Evolutionary conservation across 2,797 vertebrate species (phyloP).

Genomic region (Argyrosomus regius): DNA sequence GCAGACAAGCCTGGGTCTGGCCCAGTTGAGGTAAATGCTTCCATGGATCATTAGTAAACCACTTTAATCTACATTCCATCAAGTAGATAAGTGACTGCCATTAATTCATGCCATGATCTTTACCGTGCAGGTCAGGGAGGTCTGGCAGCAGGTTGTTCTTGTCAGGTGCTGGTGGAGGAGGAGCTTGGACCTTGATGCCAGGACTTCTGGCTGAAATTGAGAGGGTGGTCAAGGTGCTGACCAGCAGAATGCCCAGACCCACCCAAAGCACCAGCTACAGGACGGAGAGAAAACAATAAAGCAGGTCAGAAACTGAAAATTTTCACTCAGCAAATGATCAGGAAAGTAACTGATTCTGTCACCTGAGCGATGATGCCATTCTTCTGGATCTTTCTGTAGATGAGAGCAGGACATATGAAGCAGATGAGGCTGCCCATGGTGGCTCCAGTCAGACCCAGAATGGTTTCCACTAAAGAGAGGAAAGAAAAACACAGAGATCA

Average conservation of each 20-base stretch:
- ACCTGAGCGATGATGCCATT: slow-evolving; percentile 92
- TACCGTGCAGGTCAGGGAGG: slow-evolving; percentile 85
- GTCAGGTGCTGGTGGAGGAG: slow-evolving; percentile 74
- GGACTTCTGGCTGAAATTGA: slow-evolving; percentile 85
- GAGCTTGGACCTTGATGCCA: slow-evolving; percentile 60
- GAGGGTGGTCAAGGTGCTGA: slow-evolving; percentile 95
- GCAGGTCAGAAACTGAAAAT: neutral
- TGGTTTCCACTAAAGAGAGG: slow-evolving; percentile 91
- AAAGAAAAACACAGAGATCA: neutral
- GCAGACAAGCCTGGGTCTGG: slow-evolving; percentile 38
- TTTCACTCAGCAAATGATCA: neutral
- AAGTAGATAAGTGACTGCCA: slow-evolving; percentile 56
- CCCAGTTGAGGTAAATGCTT: slow-evolving; percentile 60
- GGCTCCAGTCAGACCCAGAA: slow-evolving; percentile 96
- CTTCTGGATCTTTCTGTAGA: slow-evolving; percentile 96
- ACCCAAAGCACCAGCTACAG: slow-evolving; percentile 93
- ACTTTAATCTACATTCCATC: slow-evolving; percentile 64
- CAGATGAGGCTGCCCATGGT: slow-evolving; percentile 99
- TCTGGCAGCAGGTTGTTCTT: slow-evolving; percentile 69
- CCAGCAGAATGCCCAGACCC: slow-evolving; percentile 93
- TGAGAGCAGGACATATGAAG: slow-evolving; percentile 97
- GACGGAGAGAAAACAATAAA: neutral
- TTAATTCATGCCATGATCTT: slow-evolving; percentile 53
- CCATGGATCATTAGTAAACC: slow-evolving; percentile 71
- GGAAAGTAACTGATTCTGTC: neutral